Base-by-base conservation (phyloP, 1,140 invertebrate genomes). In the Drosophila seguyi region DNA sequence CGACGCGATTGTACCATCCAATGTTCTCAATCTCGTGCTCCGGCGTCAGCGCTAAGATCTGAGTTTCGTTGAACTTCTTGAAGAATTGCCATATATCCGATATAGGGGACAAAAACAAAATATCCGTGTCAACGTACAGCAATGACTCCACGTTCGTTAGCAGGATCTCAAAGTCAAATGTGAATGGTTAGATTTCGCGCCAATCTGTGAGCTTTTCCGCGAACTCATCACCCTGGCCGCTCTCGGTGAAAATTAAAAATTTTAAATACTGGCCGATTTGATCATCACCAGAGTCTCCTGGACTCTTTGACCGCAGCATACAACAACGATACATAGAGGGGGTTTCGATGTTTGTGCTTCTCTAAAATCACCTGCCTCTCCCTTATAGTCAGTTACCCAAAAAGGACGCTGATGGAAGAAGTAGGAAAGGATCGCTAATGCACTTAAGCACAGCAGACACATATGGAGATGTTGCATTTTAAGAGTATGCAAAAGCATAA, bases 1-100 rank as follows among this genome's bases (percentile, higher is more conserved):
- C 98, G 94, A 99, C 99, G 75, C 98, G 93, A 81, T 98, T 98
- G 92, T 99, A 99, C 98, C 98, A 99, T 3, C 97, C 98, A 42
- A 97, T 96, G 86, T 97, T 96, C 14, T 95, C 95, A 93, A 98
- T 97, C 92, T 99, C 98, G 93, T 98, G 96, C 93, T 99, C 98
- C 4, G 97, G 95, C 25, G 97, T 95, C 67, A 99, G 93, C 1
- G 96, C 98, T 48, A 97, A 97, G 82, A 99, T 95, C 88, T 99
- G 98, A 42, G 95, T 95, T 6, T 94, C 94, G 93, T 99, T 98
- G 94, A 99, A 98, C 59, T 94, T 93, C 34, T 93, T 93, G 92
- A 99, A 99, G 92, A 96, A 94, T 31, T 94, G 90, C 98, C 98
- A 99, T 50, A 99, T 92, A 45, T 96, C 94, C 80, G 97, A 95